Evolutionary conservation across 2,797 vertebrate species (phyloP).

Genomic region (Setipinna tenuifilis): DNA sequence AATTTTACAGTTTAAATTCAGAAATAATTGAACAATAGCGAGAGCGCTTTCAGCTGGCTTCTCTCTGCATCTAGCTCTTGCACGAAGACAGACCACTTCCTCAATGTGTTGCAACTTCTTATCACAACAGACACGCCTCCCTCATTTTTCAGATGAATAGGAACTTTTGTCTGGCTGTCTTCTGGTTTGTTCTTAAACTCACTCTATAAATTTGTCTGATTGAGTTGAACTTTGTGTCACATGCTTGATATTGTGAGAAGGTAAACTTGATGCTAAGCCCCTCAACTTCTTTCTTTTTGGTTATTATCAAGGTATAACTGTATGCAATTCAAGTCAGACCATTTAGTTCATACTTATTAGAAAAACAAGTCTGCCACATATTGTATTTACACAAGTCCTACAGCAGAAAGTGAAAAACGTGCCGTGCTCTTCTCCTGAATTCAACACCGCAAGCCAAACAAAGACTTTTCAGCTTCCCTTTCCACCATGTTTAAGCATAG

Average conservation of each 20-base stretch:
- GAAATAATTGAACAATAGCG: slow-evolving; percentile 26
- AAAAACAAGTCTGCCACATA: neutral
- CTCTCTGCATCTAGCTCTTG: neutral
- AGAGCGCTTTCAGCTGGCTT: slow-evolving; percentile 9
- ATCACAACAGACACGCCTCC: neutral
- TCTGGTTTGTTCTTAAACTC: neutral
- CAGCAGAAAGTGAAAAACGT: neutral
- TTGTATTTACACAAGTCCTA: neutral
- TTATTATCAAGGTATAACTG: neutral
- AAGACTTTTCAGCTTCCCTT: neutral
- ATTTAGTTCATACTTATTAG: neutral
- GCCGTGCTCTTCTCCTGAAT: neutral
- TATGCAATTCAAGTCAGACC: neutral
- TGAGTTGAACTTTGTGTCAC: neutral
- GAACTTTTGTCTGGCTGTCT: neutral
- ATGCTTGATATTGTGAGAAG: neutral
- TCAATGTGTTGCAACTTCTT: neutral
- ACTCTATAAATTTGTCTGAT: neutral
- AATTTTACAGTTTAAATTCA: slow-evolving; percentile 44
- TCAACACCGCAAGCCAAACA: neutral
- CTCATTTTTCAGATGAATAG: neutral
- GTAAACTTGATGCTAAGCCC: neutral
- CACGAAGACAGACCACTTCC: neutral
- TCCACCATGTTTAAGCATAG: neutral
- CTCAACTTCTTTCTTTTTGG: neutral